Evolutionary conservation across 2,888 invertebrate species (phyloP).

Genomic region (Himalopsyche japonica): DNA sequence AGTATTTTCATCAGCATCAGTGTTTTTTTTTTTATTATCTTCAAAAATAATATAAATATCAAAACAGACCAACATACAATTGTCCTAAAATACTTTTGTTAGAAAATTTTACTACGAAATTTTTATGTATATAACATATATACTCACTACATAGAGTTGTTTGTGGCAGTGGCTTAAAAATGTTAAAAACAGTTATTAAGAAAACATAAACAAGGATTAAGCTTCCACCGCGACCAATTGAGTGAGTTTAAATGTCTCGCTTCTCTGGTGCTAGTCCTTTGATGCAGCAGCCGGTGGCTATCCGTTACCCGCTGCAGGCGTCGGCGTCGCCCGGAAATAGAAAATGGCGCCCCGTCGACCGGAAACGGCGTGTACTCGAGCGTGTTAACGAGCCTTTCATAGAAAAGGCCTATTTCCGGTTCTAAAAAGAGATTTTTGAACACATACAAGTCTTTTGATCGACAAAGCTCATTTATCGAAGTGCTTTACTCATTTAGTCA

Average conservation of each 20-base stretch:
- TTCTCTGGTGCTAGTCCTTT: not conserved
- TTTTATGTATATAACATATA: no score
- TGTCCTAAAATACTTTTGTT: no score
- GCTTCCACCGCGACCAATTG: not conserved
- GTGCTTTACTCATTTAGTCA: no score
- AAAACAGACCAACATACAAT: no score
- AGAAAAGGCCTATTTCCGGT: not conserved
- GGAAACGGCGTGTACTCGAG: not conserved
- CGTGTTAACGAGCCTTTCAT: not conserved
- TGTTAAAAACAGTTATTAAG: no score
- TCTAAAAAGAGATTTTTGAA: not conserved
- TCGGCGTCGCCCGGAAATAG: not conserved
- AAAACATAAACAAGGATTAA: not conserved
- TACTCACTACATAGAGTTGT: no score
- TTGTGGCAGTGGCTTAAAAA: no score
- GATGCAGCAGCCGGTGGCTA: not conserved
- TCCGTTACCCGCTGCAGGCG: not conserved
- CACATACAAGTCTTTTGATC: not conserved
- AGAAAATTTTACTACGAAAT: no score
- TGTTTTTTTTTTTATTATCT: no score
- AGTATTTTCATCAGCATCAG: no score
- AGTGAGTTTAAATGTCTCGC: not conserved
- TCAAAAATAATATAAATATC: no score
- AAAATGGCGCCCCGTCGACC: not conserved
- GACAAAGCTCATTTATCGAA: not conserved